A percentile compares a stretch with the other conserved stretches of the same genome.
phyloP scores from a whole-genome alignment of 35 echinoderm and acorn worm genomes.

The Antedon bifida region DNA sequence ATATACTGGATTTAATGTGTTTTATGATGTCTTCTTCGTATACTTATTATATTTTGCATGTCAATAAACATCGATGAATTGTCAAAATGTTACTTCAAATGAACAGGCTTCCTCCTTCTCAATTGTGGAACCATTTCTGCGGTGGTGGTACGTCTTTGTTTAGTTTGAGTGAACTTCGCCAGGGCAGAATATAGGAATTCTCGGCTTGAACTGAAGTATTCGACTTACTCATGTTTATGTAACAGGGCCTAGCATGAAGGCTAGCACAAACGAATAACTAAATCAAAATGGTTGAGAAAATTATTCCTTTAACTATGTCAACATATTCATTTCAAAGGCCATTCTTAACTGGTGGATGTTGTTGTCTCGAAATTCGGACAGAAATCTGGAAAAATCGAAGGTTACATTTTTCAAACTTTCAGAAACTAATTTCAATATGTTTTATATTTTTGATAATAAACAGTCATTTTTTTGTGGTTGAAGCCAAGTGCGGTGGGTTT shows the following conservation, averaged over 20 bases:
- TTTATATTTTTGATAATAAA: background rate
- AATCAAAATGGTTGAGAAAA: background rate
- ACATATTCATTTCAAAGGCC: background rate
- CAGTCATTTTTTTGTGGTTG: background rate
- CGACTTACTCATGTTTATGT: background rate
- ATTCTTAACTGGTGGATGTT: background rate
- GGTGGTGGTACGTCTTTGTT: background rate
- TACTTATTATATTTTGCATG: background rate
- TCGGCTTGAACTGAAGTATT: background rate
- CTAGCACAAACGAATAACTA: background rate
- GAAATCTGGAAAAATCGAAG: background rate
- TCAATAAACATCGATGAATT: background rate
- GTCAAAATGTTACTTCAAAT: background rate
- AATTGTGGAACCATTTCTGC: too few species aligned
- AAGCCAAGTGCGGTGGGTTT: background rate
- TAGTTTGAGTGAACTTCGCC: background rate
- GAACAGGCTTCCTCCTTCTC: too few species aligned
- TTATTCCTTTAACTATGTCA: background rate
- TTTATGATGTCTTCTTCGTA: background rate
- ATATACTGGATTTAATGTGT: background rate
- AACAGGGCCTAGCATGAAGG: background rate
- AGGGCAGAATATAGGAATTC: background rate
- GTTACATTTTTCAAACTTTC: background rate
- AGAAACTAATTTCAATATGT: background rate
- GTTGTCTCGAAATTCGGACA: background rate